Conservation (phyloP, 2,888 invertebrate species). For the Sthenelais limicola region DNA sequence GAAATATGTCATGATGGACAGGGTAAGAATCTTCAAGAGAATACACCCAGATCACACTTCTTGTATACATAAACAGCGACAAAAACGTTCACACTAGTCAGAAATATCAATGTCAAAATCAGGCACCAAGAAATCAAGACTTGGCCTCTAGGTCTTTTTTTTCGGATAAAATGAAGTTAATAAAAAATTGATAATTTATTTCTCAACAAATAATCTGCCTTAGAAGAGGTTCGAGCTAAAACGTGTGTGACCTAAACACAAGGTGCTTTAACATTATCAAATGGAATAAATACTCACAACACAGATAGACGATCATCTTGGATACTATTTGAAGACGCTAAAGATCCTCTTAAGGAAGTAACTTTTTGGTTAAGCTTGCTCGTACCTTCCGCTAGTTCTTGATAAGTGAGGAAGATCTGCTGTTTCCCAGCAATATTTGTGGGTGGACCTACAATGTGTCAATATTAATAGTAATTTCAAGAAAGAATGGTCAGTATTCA, state of each 20-base stretch:
- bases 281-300: no score
- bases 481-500: no score
- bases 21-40: neutral
- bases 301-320: slow-evolving; percentile 54
- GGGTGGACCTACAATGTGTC: neutral
- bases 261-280: no score
- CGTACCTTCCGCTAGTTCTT: slow-evolving; percentile 56
- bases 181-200: neutral
- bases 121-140: no score
- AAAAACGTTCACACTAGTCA: no score
- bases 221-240: no score
- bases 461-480: neutral
- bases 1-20: neutral
- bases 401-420: slow-evolving; percentile 60
- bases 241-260: no score
- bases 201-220: no score
- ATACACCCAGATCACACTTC: no score
- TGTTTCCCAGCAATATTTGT: slow-evolving; percentile 43
- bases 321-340: slow-evolving; percentile 48
- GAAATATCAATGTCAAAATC: no score
- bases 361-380: slow-evolving; percentile 52
- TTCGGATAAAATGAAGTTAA: neutral
- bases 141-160: no score
- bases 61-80: no score
- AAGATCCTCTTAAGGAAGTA: slow-evolving; percentile 46